Evolutionary conservation across 2,888 invertebrate genomes (phyloP), one percentile per base, ranked within the genome.

Genomic region (Macaria notata): DNA sequence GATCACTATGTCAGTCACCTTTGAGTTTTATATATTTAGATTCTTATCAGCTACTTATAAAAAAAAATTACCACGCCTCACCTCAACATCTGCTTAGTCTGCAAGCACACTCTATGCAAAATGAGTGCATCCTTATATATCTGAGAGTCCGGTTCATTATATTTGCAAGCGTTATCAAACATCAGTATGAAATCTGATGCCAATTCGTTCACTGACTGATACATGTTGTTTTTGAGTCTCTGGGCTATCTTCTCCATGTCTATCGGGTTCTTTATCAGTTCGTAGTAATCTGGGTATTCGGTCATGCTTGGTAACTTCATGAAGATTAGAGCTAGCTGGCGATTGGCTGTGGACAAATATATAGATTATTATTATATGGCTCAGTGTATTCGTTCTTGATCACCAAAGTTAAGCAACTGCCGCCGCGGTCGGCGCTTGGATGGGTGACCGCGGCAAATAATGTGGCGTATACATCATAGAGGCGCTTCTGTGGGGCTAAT

Each of bases 281-380:
- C 98, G 78, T 98, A 99, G 84, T 99, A 99, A 78, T 98, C 98
- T 0, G 99, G 99, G 85, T 98, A 98, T 76, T 98, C 97, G 83
- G 94, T 86, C 92, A 97, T 98, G 47, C 96, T 97, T 0, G 99
- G 99, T 46, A 99, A 92, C 83, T 98, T 98, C 93, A 97, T 96
- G 85, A 99, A 99, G 63, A 98, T 98, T 29, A 96, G 86, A 0
- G 98, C 97, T n/a, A 99, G 90, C 78, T 97, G 97, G n/a, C 99
- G 93, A 68, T 94, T 94, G 72, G 96, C 97, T 63, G 95, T 45
- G 38, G 48, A 50, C 38, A 48, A 41, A 50, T 8, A 36, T 6
- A 39, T 48, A 39, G 39, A 48, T 38, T 48, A 39, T 19, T 19
- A 19, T 19, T 19, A 19, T 19, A 19, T 19, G 19, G 19, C 19